Evolutionary conservation across 2,888 invertebrate genomes (phyloP), one percentile per base, ranked within the genome.

Genomic region (Falcaria lacertinaria): DNA sequence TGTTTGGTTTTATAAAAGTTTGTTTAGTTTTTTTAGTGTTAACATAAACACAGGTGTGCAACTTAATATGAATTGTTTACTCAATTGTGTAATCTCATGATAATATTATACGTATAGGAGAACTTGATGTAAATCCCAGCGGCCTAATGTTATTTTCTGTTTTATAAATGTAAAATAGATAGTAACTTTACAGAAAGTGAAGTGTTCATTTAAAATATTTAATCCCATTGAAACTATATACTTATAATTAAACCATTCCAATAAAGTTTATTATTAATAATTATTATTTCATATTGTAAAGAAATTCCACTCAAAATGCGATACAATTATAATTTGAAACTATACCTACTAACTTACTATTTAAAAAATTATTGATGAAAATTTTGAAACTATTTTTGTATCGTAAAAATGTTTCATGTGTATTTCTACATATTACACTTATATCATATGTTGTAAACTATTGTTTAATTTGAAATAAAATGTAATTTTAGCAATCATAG

Each of bases 341-440:
- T 32, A 32, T 32, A 32, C 16, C 11, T 7, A 16, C 16, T 16
- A 17, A n/a, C 14, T 6, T 19, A 22, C 22, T 14, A 36, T 7
- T 22, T 14, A 41, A 46, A 48, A 47, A 50, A 62, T 54, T 59
- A 64, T 58, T 65, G n/a, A n/a, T n/a, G n/a, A 64, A 70, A 65
- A 67, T 67, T 62, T 64, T 69, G 75, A 63, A 69, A 74, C 69
- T 86, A 88, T 88, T 88, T 88, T 88, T 88, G 74, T 88, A 88
- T 78, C 68, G 69, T 77, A 75, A 7, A 81, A 83, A 78, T 80
- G 79, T 80, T 74, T 74, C 70, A 73, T 81, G 72, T 72, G 79
- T 78, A 75, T 81, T 80, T 80, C 64, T 75, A 76, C 59, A 74
- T 74, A n/a, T n/a, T n/a, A n/a, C n/a, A n/a, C n/a, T n/a, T n/a